Evolutionary conservation across 2,113 vertebrate species (phyloP), one percentile per base, ranked within the genome.

Genomic region (Gulo gulo): DNA sequence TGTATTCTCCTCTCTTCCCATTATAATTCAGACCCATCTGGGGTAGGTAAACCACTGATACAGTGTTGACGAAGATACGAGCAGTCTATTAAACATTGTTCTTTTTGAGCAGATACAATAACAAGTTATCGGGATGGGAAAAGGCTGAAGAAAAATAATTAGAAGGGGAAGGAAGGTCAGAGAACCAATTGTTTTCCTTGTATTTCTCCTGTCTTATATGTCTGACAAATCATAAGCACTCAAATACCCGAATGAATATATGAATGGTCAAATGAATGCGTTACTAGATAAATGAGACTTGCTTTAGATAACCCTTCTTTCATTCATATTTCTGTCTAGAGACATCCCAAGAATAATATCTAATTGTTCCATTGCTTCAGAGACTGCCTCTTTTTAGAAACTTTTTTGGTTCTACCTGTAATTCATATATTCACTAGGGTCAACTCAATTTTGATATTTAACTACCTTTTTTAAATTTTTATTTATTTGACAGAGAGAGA

Each of bases 221-320:
- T 67, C 61, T 93, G 42, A 88, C 39, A 88, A 93, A 59, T 80
- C 47, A 61, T 52, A 91, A 96, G 13, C 39, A 55, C 69, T 47
- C 61, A 81, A 69, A 91, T 91, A 86, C 52, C 76, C 79, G 20
- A 81, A 45, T 61, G 91, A 95, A 91, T 84, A 80, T 23, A 67
- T 76, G 69, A 82, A 21, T 83, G 39, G 86, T 87, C 91, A 92
- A 85, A 86, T 78, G 78, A 78, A 29, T 31, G 9, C 24, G 42
- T 96, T 85, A 82, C 92, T 84, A 94, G 89, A 96, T 90, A 95
- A 96, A 93, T 83, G 23, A 95, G 26, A 42, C 18, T 45, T 79
- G 23, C 12, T 79, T 45, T 79, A 87, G 74, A 83, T 73, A 93
- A 96, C 31, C 5, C 83, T 76, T 71, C 13, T 50, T 26, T 83